A percentile compares a stretch with the other conserved stretches of the same genome.
phyloP scores from a whole-genome alignment of 2,888 invertebrate genomes.

The Platycheirus rosarum region DNA sequence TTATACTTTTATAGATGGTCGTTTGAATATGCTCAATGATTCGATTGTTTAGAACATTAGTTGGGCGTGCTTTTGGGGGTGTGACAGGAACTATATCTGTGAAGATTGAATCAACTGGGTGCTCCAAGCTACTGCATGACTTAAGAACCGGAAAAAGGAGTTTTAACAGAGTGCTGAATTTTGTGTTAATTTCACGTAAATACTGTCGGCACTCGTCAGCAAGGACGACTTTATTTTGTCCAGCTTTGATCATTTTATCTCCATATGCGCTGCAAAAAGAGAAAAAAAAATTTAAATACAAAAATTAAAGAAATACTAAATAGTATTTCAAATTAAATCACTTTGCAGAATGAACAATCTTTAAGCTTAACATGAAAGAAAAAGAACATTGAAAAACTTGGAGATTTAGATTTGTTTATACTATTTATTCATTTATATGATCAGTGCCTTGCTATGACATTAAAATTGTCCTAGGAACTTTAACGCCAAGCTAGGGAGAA shows the following conservation, averaged over 20 bases:
- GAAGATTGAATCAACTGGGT: slow-evolving; percentile 93
- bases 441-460: too few species aligned
- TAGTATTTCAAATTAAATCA: too few species aligned
- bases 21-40: slow-evolving; percentile 91
- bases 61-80: slow-evolving; percentile 93
- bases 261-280: slow-evolving; percentile 44
- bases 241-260: slow-evolving; percentile 53
- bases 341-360: too few species aligned
- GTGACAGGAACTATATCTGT: slow-evolving; percentile 92
- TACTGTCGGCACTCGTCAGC: slow-evolving; percentile 87
- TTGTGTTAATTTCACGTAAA: slow-evolving; percentile 88
- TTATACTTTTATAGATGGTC: slow-evolving; percentile 87
- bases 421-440: too few species aligned
- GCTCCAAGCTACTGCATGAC: slow-evolving; percentile 79
- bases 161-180: slow-evolving; percentile 87
- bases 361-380: too few species aligned
- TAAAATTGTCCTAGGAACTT: too few species aligned
- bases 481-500: too few species aligned
- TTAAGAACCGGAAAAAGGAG: slow-evolving; percentile 89
- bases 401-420: too few species aligned
- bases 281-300: too few species aligned
- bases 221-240: slow-evolving; percentile 83
- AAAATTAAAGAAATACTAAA: too few species aligned
- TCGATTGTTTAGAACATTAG: slow-evolving; percentile 81
- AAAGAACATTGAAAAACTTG: too few species aligned